Evolutionary conservation across 2,113 vertebrate genomes (phyloP), one percentile per base, ranked within the genome.

Genomic region (Rynchops niger): DNA sequence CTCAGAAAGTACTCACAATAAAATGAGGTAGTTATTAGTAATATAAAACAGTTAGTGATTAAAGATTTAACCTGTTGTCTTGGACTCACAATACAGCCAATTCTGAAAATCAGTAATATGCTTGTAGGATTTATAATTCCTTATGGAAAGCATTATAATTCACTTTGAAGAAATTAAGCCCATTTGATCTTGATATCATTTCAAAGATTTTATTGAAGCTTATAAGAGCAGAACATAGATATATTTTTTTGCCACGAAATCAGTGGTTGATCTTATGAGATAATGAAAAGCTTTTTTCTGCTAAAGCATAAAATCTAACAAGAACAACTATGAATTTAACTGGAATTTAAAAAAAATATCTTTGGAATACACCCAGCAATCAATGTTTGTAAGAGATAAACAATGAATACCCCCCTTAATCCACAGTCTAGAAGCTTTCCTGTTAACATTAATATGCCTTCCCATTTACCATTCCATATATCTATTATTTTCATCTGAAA

Each of bases 151-250:
- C 17, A 85, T 34, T 74, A 63, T 67, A 76, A 85, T 47, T 94
- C 65, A 87, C 73, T 95, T 42, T 63, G 78, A 79, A 85, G 78
- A 90, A 95, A 82, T 79, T 72, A 96, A 94, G 29, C 42, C 47
- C 26, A 63, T 90, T 92, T 90, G 50, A 94, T 76, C 50, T 67
- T 55, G 59, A n/a, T 76, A 74, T 38, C 0, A 74, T 87, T 92
- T 93, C 78, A 66, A 93, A 85, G 65, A 82, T n/a, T 79, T n/a
- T 12, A 71, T 38, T 62, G 65, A 71, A 90, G 47, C 42, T 89
- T 78, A 90, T 50, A 85, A 91, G 32, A 81, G 42, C 8, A 81
- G 53, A 12, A 81, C 49, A 52, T 12, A 38, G 21, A 30, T 42
- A 69, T 30, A 8, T 40, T 66, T 36, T 40, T 56, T 80, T 61